Conservation (phyloP, 2,888 invertebrate genomes). For the Meandrusa payeni region DNA sequence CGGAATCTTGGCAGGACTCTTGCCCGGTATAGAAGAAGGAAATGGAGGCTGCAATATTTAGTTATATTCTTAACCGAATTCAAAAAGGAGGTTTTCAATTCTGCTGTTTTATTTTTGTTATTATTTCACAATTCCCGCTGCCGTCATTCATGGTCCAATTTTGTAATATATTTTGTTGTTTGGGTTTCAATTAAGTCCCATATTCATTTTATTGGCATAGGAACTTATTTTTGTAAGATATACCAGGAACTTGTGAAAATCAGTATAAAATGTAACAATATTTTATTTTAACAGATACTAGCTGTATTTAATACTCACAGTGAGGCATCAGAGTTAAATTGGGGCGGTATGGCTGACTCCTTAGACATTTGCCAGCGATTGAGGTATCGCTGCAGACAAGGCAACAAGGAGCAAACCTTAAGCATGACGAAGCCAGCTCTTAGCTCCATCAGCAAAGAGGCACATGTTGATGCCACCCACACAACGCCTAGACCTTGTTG, state of each 20-base stretch:
- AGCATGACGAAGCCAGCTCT: slow-evolving; percentile 91
- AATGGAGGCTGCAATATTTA: slow-evolving; percentile 82
- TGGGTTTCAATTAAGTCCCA: too few relatives aligned
- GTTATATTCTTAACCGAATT: too few relatives aligned
- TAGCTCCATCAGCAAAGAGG: slow-evolving; percentile 88
- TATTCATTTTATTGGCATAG: too few relatives aligned
- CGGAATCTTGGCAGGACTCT: slow-evolving; percentile 69
- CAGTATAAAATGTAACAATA: too few relatives aligned
- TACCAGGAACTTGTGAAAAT: too few relatives aligned
- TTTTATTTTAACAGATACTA: too few relatives aligned
- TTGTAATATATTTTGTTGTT: too few relatives aligned
- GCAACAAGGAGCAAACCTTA: slow-evolving; percentile 90
- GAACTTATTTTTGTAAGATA: too few relatives aligned
- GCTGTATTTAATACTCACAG: slow-evolving; percentile 47
- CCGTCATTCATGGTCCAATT: too few relatives aligned
- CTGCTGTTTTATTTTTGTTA: too few relatives aligned
- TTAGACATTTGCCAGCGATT: slow-evolving; percentile 81
- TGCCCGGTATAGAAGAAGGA: slow-evolving; percentile 73
- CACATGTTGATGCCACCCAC: slow-evolving; percentile 92
- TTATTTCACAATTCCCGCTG: too few relatives aligned
- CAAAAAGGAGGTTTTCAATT: too few relatives aligned
- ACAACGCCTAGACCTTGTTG: slow-evolving; percentile 94
- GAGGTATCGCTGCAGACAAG: slow-evolving; percentile 79
- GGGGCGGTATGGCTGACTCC: slow-evolving; percentile 83
- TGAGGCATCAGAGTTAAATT: slow-evolving; percentile 87